Evolutionary conservation across 2,888 invertebrate species (phyloP).

Genomic region (Drosophila setosimentum): DNA sequence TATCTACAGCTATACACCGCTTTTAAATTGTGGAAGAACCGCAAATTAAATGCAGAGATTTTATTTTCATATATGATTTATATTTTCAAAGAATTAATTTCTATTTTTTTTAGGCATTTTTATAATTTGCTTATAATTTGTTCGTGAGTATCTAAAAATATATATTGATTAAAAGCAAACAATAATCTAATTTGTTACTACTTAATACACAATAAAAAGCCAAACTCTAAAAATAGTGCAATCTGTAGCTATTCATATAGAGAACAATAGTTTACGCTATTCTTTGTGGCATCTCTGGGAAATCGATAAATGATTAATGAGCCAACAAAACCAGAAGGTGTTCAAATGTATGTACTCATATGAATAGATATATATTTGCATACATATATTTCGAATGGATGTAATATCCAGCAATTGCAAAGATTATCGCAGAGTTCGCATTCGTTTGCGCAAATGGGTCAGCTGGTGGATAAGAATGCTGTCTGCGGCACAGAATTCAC

Average conservation of each 20-base stretch:
- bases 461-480: slow-evolving; percentile 5
- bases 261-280: neutral
- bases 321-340: neutral
- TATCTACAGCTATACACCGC: neutral
- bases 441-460: slow-evolving; percentile 16
- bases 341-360: neutral
- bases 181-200: neutral
- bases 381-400: neutral
- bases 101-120: neutral
- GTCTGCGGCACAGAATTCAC: neutral
- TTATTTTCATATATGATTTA: slow-evolving; percentile 16
- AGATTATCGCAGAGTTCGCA: slow-evolving; percentile 7
- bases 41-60: neutral
- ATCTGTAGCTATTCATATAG: neutral
- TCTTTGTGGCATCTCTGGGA: neutral
- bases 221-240: neutral
- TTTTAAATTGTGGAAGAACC: neutral
- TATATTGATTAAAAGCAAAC: neutral
- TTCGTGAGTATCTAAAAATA: neutral
- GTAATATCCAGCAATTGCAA: neutral
- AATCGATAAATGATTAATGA: slow-evolving; percentile 14
- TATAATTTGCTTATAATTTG: neutral
- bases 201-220: neutral
- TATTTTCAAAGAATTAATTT: neutral
- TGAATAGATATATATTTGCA: neutral